Percentiles rank a stretch among this genome's conserved stretches.
phyloP scores from a whole-genome alignment of 2,888 invertebrate genomes.

The Aproaerema taeniolella region DNA sequence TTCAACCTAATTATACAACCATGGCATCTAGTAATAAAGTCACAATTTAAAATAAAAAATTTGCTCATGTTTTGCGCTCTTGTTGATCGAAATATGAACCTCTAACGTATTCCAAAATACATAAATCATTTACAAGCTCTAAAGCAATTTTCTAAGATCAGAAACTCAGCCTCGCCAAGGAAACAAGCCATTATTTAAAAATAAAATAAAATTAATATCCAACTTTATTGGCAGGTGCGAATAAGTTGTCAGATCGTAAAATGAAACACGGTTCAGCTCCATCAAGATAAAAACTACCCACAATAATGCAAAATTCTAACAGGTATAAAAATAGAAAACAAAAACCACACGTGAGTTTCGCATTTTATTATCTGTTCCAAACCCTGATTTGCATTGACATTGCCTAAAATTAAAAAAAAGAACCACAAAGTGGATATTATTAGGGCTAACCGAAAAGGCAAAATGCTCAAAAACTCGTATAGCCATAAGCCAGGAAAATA shows the following conservation, averaged over 20 bases:
- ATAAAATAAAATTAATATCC: not conserved
- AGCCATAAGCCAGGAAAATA: no score
- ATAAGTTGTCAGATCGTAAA: constrained; percentile 7
- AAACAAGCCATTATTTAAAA: not conserved
- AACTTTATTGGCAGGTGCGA: constrained; percentile 10
- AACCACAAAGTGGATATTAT: constrained; percentile 2
- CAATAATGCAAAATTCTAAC: not conserved
- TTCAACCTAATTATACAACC: no score
- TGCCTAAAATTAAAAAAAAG: constrained; percentile 11
- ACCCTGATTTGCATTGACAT: constrained; percentile 14
- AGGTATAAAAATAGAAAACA: constrained; percentile 1
- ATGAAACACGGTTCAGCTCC: constrained; percentile 3
- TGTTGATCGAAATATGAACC: no score
- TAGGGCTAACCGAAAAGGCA: no score
- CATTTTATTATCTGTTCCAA: constrained; percentile 9
- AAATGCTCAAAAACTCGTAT: no score
- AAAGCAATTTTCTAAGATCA: no score
- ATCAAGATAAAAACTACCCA: constrained; percentile 5
- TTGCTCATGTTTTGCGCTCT: no score
- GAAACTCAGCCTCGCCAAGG: no score
- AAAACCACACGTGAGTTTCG: not conserved
- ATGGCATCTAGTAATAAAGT: no score
- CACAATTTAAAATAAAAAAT: no score
- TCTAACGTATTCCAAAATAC: no score
- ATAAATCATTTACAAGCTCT: no score